Evolutionary conservation across 2,797 vertebrate species (phyloP).

Genomic region (Galaxias olidus): DNA sequence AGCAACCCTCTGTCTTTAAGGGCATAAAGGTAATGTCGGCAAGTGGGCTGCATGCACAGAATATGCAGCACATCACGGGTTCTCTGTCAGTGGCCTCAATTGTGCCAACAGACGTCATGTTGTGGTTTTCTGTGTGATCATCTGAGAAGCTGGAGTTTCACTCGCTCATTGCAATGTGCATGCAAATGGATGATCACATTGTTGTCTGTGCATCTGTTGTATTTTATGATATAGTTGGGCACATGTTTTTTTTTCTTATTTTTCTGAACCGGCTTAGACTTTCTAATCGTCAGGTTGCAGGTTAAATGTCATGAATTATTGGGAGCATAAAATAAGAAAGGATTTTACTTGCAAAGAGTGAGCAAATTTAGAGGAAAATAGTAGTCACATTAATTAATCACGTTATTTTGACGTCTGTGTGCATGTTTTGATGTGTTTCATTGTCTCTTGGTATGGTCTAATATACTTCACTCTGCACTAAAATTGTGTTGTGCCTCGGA

Average conservation of each 20-base stretch:
- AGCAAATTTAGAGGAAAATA: too few species aligned
- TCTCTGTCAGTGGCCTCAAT: conserved; percentile 7
- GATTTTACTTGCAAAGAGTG: too few species aligned
- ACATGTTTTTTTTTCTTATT: not conserved
- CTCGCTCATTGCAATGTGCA: conserved; percentile 33
- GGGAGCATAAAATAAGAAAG: too few species aligned
- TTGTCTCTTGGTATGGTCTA: not conserved
- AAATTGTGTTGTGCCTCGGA: too few species aligned
- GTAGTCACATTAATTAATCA: too few species aligned
- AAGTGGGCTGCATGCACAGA: conserved; percentile 54
- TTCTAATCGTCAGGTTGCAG: too few species aligned
- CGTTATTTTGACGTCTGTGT: not conserved
- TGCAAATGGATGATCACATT: conserved; percentile 38
- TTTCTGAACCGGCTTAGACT: too few species aligned
- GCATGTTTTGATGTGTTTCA: not conserved
- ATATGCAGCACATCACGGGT: conserved; percentile 40
- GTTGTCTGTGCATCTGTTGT: not conserved
- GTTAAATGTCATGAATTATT: too few species aligned
- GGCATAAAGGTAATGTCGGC: conserved; percentile 91
- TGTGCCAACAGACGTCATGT: conserved; percentile 39
- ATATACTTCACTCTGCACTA: too few species aligned
- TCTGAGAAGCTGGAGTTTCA: not conserved
- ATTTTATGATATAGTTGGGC: not conserved
- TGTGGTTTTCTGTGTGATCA: conserved; percentile 27
- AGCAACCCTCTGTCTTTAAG: conserved; percentile 95